A percentile compares a stretch with the other conserved stretches of the same genome.
phyloP scores from a whole-genome alignment of 1,140 invertebrate species.

The Coboldia fuscipes region DNA sequence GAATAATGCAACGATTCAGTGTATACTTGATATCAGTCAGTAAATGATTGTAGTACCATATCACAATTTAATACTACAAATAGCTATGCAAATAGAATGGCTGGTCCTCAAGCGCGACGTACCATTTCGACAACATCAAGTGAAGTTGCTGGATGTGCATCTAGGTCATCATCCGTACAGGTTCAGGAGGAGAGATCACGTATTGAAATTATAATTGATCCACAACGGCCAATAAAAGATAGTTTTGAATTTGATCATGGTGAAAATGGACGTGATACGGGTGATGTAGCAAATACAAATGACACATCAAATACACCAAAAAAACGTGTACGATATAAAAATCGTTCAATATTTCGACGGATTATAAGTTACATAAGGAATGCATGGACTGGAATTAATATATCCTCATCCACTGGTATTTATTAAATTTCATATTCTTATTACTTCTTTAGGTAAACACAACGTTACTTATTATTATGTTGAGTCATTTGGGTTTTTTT shows the following conservation, averaged over 20 bases:
- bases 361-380: conserved; percentile 1
- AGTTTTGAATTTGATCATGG: background rate
- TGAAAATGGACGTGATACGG: background rate
- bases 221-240: background rate
- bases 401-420: background rate
- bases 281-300: too few relatives aligned
- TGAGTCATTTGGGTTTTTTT: too few relatives aligned
- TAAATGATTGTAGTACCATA: too few relatives aligned
- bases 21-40: too few relatives aligned
- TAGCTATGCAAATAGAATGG: background rate
- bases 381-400: background rate
- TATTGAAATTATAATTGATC: background rate
- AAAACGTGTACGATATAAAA: background rate
- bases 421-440: background rate
- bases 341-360: background rate
- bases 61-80: too few relatives aligned
- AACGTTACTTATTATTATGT: too few relatives aligned
- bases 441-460: too few relatives aligned
- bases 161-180: background rate
- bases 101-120: background rate
- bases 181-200: background rate
- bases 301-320: too few relatives aligned
- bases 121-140: background rate
- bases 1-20: too few relatives aligned
- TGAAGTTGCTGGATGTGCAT: background rate